Conservation (phyloP, 2,797 vertebrate species). For the Hyperoplus lanceolatus region DNA sequence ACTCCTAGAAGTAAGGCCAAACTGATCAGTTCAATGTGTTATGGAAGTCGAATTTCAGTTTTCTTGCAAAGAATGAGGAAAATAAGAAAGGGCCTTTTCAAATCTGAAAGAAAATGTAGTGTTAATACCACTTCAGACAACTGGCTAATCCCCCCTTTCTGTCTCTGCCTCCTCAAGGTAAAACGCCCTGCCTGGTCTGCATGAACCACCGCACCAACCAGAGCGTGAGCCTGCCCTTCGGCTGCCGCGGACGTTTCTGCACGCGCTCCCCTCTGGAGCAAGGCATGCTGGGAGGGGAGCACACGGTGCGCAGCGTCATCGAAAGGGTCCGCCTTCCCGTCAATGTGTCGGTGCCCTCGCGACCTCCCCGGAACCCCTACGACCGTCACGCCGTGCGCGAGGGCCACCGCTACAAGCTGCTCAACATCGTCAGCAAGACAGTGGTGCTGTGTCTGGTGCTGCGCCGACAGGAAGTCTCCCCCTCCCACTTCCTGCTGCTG, state of each 20-base stretch:
- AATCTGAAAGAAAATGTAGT: too few relatives aligned
- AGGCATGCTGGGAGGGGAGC: conserved; percentile 96
- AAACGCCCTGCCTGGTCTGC: conserved; percentile 97
- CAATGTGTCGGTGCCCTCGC: conserved; percentile 93
- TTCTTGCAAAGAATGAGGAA: background rate
- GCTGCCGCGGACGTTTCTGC: conserved; percentile 96
- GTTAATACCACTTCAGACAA: background rate
- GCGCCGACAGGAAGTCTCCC: conserved; percentile 90
- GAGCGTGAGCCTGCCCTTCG: conserved; percentile 96
- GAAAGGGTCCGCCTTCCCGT: conserved; percentile 96
- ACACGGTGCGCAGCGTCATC: conserved; percentile 96
- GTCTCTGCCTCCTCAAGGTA: conserved; percentile 81
- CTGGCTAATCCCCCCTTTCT: background rate
- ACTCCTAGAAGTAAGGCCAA: conserved; percentile 80
- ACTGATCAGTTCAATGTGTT: background rate
- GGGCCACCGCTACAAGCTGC: conserved; percentile 97
- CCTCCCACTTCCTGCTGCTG: conserved; percentile 95
- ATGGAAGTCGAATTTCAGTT: background rate
- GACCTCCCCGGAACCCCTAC: conserved; percentile 93
- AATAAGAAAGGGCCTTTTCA: background rate
- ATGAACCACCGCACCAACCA: conserved; percentile 99
- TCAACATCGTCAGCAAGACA: conserved; percentile 98
- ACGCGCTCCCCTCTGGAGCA: conserved; percentile 96
- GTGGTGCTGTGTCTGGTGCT: conserved; percentile 97
- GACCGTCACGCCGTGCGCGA: conserved; percentile 95